phyloP scores from a whole-genome alignment of 2,797 vertebrate genomes.

The Cuniculus paca region DNA sequence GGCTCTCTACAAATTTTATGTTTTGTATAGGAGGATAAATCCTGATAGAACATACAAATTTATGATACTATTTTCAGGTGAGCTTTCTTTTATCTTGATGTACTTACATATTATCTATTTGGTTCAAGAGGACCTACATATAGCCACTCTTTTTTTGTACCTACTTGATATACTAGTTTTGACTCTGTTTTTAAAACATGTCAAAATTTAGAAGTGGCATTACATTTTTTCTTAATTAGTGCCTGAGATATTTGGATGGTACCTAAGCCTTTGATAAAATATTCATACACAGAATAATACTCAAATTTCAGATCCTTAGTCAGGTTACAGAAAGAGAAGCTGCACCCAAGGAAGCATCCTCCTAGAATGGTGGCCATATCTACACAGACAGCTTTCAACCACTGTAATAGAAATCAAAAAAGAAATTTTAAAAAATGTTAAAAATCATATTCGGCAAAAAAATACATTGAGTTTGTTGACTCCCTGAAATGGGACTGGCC shows the following conservation, averaged over 20 bases:
- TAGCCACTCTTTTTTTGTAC: background rate
- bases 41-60: background rate
- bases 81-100: background rate
- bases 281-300: background rate
- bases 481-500: background rate
- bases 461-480: background rate
- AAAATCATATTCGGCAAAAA: background rate
- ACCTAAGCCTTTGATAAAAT: constrained; percentile 48
- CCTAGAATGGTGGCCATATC: background rate
- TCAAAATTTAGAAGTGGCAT: constrained; percentile 49
- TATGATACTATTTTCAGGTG: background rate
- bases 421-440: background rate
- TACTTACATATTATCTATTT: constrained; percentile 21
- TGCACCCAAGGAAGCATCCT: background rate
- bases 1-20: background rate
- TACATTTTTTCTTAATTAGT: constrained; percentile 62
- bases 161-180: constrained; percentile 41
- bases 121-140: background rate
- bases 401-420: background rate
- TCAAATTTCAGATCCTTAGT: constrained; percentile 15
- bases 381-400: background rate
- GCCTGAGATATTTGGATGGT: constrained; percentile 30
- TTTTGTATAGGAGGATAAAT: background rate
- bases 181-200: constrained; percentile 65
- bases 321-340: background rate